These are phyloP conservation scores for Alitta virens DNA, from an alignment of 2,888 invertebrate species.

Conservation along the genomic window DNA sequence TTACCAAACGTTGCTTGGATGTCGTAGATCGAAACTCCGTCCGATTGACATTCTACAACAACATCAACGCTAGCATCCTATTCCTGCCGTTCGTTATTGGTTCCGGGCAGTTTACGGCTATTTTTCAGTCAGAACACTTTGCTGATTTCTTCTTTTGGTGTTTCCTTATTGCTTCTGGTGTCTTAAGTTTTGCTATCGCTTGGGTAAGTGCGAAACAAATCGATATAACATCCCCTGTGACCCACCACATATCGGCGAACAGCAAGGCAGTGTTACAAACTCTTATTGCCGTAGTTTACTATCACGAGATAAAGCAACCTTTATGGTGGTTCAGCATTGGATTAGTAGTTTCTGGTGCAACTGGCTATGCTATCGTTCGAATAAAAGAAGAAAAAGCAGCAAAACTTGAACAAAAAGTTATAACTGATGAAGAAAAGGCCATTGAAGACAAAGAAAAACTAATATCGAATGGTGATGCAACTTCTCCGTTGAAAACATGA, in stretches of 20 bases:
- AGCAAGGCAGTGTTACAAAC: conserved; percentile 55
- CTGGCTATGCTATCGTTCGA: conserved; percentile 41
- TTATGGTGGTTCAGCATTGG: conserved; percentile 55
- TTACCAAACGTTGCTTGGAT: conserved; percentile 48
- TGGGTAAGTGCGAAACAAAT: conserved; percentile 55
- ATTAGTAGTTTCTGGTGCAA: conserved; percentile 49
- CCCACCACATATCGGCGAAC: conserved; percentile 55
- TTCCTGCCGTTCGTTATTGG: conserved; percentile 46
- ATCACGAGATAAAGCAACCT: conserved; percentile 42
- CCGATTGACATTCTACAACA: conserved; percentile 49
- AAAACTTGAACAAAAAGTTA: background rate
- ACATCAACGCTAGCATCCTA: conserved; percentile 44
- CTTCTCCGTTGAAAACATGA: no score
- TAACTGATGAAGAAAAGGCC: background rate
- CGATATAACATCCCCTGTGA: conserved; percentile 53
- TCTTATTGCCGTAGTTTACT: conserved; percentile 49
- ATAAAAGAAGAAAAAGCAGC: conserved; percentile 19
- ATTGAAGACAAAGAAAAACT: background rate
- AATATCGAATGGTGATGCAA: no score
- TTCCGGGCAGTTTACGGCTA: conserved; percentile 43
- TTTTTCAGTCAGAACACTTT: conserved; percentile 21
- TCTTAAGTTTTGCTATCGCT: conserved; percentile 43
- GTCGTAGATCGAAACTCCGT: conserved; percentile 42
- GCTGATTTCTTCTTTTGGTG: conserved; percentile 37
- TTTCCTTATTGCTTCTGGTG: conserved; percentile 42